Evolutionary conservation across 2,113 vertebrate genomes (phyloP).

Genomic region (Fulmarus glacialis): DNA sequence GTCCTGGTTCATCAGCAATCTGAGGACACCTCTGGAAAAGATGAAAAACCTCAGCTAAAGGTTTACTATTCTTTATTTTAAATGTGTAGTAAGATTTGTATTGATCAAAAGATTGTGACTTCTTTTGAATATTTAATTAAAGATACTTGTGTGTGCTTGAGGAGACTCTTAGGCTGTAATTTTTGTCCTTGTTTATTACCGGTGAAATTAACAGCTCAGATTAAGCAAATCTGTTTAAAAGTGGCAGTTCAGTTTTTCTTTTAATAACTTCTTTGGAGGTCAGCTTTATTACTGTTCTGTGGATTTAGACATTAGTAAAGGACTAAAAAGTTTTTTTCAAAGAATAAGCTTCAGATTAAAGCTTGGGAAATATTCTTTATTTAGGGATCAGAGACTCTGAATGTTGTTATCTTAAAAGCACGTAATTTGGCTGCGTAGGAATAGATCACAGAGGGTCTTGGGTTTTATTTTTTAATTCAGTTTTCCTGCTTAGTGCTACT

Average conservation of each 20-base stretch:
- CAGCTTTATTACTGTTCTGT: background rate
- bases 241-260: background rate
- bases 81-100: background rate
- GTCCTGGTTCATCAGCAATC: conserved; percentile 85
- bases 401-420: background rate
- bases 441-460: background rate
- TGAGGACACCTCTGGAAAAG: conserved; percentile 77
- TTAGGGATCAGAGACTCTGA: background rate
- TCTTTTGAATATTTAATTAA: background rate
- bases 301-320: background rate
- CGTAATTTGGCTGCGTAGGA: background rate
- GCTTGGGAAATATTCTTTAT: background rate
- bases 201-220: background rate
- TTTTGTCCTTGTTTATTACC: background rate
- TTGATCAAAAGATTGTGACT: conserved; percentile 26
- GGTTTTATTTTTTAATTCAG: background rate
- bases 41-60: conserved; percentile 88
- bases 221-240: background rate
- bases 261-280: background rate
- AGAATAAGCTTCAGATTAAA: background rate
- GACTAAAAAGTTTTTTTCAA: background rate
- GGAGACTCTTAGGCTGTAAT: background rate
- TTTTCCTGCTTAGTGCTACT: background rate
- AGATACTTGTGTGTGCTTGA: background rate
- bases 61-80: conserved; percentile 58